Base-by-base conservation (phyloP, 2,888 invertebrate species). In the Chrysolina oricalcia region DNA sequence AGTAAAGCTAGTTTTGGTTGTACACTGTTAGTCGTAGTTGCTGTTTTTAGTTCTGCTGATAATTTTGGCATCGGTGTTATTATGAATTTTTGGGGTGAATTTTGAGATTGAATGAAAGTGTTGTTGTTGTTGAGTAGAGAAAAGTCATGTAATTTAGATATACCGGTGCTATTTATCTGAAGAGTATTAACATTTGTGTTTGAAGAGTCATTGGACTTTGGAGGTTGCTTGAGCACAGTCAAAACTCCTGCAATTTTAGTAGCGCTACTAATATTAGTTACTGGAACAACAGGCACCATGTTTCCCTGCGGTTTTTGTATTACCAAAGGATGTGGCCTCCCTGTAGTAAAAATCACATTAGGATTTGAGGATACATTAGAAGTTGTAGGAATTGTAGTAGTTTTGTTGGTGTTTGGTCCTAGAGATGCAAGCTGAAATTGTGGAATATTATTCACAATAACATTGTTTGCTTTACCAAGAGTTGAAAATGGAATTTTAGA, bases 61-160 rank as follows among this genome's bases (percentile, higher is more conserved):
- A 91, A 89, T 86, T 91, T 92, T 1, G 92, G 91, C 90, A 92
- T 91, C 0, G 92, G 91, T 62, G 92, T 89, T 67, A 92, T 83
- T 73, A 92, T 91, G 50, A 92, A 86, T 85, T 82, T 91, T 73
- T 79, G 77, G 41, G 67, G 62, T 56, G 68, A 23, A 66, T 76
- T 80, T 68, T 70, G 73, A 23, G 78, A 21, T 40, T 81, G 80
- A 23, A 81, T 70, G 65, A 77, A 74, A 8, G 76, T 70, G 56
- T 77, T 79, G 65, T 90, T 79, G 65, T 90, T 91, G 19, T 76
- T 78, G n/a, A 75, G 21, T 40, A 77, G 21, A 15, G 77, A 5
- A 83, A 73, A 77, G 15, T 76, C 77, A 17, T 77, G 73, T 19
- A 78, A 35, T 68, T 76, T 74, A 13, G 76, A 70, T 23, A 78